Percentiles rank a stretch among this genome's conserved stretches.
Evolutionary conservation across 2,888 invertebrate species (phyloP).

Genomic region (Tinea trinotella): DNA sequence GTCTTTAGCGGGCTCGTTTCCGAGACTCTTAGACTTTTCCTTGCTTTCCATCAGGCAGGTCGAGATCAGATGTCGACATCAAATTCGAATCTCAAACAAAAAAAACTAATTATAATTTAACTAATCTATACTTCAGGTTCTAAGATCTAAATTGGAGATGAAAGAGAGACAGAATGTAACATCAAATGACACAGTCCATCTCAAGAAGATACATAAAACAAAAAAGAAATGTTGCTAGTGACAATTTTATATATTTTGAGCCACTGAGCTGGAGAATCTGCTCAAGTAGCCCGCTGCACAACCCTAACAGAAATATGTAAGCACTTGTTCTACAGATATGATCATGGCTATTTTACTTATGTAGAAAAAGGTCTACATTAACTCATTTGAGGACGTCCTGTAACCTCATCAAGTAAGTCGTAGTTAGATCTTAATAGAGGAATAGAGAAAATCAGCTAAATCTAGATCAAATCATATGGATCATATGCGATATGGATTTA

Average conservation of each 20-base stretch:
- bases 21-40: too few relatives aligned
- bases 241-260: conserved; percentile 26
- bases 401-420: too few relatives aligned
- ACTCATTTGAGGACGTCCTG: too few relatives aligned
- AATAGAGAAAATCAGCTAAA: too few relatives aligned
- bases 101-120: not conserved
- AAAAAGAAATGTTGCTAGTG: conserved; percentile 75
- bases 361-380: too few relatives aligned
- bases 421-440: too few relatives aligned
- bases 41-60: too few relatives aligned
- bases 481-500: too few relatives aligned
- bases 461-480: too few relatives aligned
- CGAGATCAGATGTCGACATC: too few relatives aligned
- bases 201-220: conserved; percentile 76
- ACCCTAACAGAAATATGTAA: conserved; percentile 45
- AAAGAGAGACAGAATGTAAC: conserved; percentile 79
- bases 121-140: conserved; percentile 76
- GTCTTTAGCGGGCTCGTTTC: too few relatives aligned
- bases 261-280: conserved; percentile 54
- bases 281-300: conserved; percentile 56
- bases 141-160: conserved; percentile 87
- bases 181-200: conserved; percentile 81
- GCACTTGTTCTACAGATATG: not conserved
- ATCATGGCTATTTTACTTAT: not conserved
- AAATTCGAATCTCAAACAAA: too few relatives aligned